phyloP scores from a whole-genome alignment of 2,888 invertebrate species.

The Philereme transversata region DNA sequence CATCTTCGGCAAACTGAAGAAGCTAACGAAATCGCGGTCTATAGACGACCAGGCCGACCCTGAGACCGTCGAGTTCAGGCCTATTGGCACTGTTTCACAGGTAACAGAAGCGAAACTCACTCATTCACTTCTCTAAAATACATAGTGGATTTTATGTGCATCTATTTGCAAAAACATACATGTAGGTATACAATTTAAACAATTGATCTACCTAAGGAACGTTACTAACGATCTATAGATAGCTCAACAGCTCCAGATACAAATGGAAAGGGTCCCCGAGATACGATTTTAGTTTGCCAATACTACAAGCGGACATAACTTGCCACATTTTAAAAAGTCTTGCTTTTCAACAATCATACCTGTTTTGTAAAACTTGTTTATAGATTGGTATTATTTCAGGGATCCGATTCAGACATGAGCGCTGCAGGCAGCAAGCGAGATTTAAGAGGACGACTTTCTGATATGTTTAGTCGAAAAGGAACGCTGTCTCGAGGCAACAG shows the following conservation, averaged over 20 bases:
- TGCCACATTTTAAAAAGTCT: too few relatives aligned
- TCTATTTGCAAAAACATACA: too few relatives aligned
- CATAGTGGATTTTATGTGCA: too few relatives aligned
- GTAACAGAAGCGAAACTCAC: constrained; percentile 31
- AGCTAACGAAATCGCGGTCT: constrained; percentile 92
- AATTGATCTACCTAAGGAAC: too few relatives aligned
- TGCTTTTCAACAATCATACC: too few relatives aligned
- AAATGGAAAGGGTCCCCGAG: too few relatives aligned
- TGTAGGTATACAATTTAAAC: too few relatives aligned
- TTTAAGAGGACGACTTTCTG: constrained; percentile 91
- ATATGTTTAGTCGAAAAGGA: constrained; percentile 90
- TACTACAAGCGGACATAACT: too few relatives aligned
- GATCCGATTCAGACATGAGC: constrained; percentile 89
- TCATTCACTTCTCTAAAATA: not conserved
- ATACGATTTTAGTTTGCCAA: too few relatives aligned
- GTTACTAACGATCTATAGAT: too few relatives aligned
- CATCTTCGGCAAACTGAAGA: constrained; percentile 92
- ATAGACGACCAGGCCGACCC: constrained; percentile 87
- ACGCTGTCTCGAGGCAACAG: constrained; percentile 88
- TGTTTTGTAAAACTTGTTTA: not conserved
- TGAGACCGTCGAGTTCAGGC: constrained; percentile 74
- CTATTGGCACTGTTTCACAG: constrained; percentile 83
- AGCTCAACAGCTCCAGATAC: too few relatives aligned
- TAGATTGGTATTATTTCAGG: constrained; percentile 60
- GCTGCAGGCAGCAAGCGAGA: constrained; percentile 89